Evolutionary conservation across 1,140 invertebrate species (phyloP), one percentile per base, ranked within the genome.

Genomic region (Pseudoatta argentina): DNA sequence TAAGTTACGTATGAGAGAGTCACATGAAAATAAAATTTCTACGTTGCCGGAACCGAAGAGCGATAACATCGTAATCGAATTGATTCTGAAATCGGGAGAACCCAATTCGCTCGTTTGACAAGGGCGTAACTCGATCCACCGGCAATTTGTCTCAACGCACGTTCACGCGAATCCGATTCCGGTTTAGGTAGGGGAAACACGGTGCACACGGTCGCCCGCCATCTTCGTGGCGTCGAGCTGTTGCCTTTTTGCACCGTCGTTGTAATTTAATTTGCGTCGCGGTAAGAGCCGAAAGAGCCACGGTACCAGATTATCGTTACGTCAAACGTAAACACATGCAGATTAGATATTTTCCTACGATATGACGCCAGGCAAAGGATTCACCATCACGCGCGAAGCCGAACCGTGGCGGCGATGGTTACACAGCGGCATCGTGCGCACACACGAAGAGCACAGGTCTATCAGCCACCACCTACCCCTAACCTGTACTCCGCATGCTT

Each of bases 241-340:
- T 57, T 87, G 30, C 85, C 44, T 48, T 66, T 66, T 75, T 73
- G 78, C 79, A 73, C 27, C 27, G 82, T 39, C 73, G 66, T 21
- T 34, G 59, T 85, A 85, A 90, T 85, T 87, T 6, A 64, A 85
- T 89, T 83, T 59, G 21, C 73, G 44, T 24, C 69, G 55, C 75
- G 14, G 72, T 82, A 90, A 87, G 79, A 89, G 87, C 67, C 77
- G 59, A 88, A 90, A 89, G 86, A 87, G 69, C 79, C 30, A 63
- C 63, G 39, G 66, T 24, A 55, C 55, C 34, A 24, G 24, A 34
- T 34, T 93, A 93, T 93, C 92, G 91, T 88, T 91, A 87, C 87
- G 90, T 93, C 89, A 94, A 92, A 93, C 89, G 88, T 91, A 94
- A 94, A 93, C 91, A 89, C 92, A 94, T 94, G 93, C 93, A 94